Base-by-base conservation (phyloP, 2,113 vertebrate genomes). In the Triplophysa dalaica region DNA sequence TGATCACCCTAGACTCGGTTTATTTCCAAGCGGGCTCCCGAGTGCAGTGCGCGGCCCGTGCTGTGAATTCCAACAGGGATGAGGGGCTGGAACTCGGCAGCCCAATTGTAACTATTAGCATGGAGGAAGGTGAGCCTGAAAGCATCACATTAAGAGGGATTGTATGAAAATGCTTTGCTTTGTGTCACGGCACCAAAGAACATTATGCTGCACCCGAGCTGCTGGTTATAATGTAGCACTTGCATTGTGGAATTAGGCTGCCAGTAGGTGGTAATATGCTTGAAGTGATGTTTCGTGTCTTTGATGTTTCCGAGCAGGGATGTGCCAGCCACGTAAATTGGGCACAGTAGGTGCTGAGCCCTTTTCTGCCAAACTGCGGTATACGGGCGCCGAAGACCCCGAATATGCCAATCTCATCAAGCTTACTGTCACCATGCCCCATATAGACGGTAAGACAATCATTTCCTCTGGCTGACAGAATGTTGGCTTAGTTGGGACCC, bases 21-120 rank as follows among this genome's bases (percentile, higher is more conserved):
- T 98, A 98, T 92, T 98, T 98, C 84, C 96, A 97, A 81, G 94
- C 95, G 0, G 96, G 97, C 56, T 98, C 95, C 63, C 88, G 95
- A 83, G 94, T 99, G 22, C 97, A 95, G 86, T 99, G 97, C 8
- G 94, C 93, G 0, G 95, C 97, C 21, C 92, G 96, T 2, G 96
- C 97, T 0, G 96, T 98, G 22, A 96, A 95, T 82, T 87, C 92
- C 1, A 87, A 96, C 0, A 93, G 96, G 4, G 89, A 94, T 1
- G 94, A 95, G 61, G 97, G 97, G 63, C 90, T 98, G 81, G 97
- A 99, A 89, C 93, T 98, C 67, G 88, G 90, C 90, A 98, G 97
- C 80, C 89, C 94, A 16, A 87, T 95, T 12, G 83, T 94, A 48
- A 92, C 94, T n/a, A 87, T 98, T 67, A 94, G 91, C 90, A 86